Percentiles rank a stretch among this genome's conserved stretches.
Conservation (phyloP, 2,888 invertebrate genomes). For the Lissonota sp. region DNA sequence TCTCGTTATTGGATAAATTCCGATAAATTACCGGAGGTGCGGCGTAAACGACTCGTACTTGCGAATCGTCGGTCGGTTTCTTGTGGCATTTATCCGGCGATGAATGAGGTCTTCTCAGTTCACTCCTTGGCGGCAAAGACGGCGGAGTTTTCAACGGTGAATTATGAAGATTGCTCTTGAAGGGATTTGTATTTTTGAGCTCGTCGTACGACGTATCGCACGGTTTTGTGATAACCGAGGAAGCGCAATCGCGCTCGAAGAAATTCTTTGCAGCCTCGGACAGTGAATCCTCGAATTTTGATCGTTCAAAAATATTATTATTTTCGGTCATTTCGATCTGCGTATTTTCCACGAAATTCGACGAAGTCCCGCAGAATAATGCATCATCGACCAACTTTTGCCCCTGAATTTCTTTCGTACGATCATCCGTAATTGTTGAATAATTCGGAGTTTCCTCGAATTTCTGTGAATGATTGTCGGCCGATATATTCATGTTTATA, state of each 20-base stretch:
- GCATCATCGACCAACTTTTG: too few species aligned
- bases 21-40: slow-evolving; percentile 8
- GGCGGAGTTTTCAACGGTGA: neutral
- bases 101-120: neutral
- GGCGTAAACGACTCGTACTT: slow-evolving; percentile 4
- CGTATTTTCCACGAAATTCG: too few species aligned
- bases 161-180: slow-evolving; percentile 39
- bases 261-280: slow-evolving; percentile 7
- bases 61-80: neutral
- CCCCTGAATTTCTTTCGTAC: too few species aligned
- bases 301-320: too few species aligned
- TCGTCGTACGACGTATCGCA: neutral
- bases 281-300: slow-evolving; percentile 43
- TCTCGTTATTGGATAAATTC: neutral
- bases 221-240: neutral
- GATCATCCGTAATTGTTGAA: too few species aligned
- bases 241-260: neutral
- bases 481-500: neutral
- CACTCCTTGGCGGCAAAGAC: slow-evolving; percentile 9
- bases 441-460: too few species aligned
- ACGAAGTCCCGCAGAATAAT: too few species aligned
- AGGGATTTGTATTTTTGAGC: slow-evolving; percentile 60
- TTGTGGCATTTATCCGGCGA: neutral
- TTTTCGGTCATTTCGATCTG: too few species aligned
- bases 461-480: too few species aligned